A percentile compares a stretch with the other conserved stretches of the same genome.
Conservation (phyloP, 2,113 vertebrate species). For the Macrotus californicus region DNA sequence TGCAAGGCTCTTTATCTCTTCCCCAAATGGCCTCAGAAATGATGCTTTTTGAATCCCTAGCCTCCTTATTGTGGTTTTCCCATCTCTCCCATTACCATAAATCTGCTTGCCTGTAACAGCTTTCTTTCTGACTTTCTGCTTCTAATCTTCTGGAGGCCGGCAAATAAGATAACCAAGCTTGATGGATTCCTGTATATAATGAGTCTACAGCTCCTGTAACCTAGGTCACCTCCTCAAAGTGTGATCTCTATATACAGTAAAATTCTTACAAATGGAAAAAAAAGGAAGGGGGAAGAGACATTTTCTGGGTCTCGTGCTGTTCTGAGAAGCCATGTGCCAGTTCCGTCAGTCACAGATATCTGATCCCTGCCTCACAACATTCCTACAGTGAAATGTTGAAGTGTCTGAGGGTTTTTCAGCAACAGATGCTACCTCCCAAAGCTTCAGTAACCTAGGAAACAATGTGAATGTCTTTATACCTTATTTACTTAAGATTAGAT, state of each 20-base stretch:
- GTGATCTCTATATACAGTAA: neutral
- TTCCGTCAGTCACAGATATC: neutral
- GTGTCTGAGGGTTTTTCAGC: neutral
- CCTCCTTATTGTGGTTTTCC: constrained; percentile 29
- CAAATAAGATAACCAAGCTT: constrained; percentile 56
- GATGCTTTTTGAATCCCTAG: constrained; percentile 25
- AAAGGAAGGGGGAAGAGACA: neutral
- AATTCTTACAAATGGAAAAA: neutral
- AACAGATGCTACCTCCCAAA: neutral
- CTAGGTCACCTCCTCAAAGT: constrained; percentile 26
- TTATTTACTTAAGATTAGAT: neutral
- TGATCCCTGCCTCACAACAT: neutral
- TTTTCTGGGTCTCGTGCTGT: rapidly evolving
- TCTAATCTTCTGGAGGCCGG: constrained; percentile 41
- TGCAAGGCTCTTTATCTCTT: constrained; percentile 16
- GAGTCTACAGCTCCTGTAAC: neutral
- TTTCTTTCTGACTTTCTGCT: constrained; percentile 51
- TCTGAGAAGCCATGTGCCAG: neutral
- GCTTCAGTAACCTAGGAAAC: neutral
- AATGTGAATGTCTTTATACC: neutral
- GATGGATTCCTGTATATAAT: constrained; percentile 45
- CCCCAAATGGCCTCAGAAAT: constrained; percentile 25
- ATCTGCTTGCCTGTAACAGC: constrained; percentile 52
- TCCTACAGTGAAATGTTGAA: neutral
- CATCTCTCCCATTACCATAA: constrained; percentile 61